These are phyloP conservation scores for Ia io DNA, from an alignment of 2,113 vertebrate species.

Conservation along the genomic window DNA sequence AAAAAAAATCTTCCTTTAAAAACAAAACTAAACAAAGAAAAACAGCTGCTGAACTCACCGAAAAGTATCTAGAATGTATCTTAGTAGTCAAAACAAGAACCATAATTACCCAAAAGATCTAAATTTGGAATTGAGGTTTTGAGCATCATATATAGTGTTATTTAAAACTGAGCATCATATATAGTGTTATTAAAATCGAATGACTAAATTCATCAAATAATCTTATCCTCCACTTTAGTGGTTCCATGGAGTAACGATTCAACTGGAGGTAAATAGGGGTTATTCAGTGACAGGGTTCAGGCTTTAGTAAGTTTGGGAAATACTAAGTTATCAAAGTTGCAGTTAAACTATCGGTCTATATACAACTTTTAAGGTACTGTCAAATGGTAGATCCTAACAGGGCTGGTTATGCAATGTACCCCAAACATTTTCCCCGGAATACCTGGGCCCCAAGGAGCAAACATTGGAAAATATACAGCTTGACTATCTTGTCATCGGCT, in stretches of 20 bases:
- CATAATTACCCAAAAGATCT: background rate
- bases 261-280: background rate
- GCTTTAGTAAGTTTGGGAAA: background rate
- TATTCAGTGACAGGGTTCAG: background rate
- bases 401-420: background rate
- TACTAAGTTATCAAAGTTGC: background rate
- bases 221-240: background rate
- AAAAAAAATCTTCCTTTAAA: background rate
- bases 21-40: background rate
- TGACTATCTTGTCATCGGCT: background rate
- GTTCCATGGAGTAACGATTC: background rate
- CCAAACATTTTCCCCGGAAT: background rate
- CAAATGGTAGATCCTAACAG: background rate
- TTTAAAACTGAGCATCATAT: background rate
- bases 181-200: background rate
- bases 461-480: background rate
- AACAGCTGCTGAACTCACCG: background rate
- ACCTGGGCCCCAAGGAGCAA: background rate
- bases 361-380: background rate
- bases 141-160: background rate
- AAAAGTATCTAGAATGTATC: background rate
- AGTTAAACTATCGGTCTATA: background rate
- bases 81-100: conserved; percentile 9
- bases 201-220: background rate
- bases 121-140: conserved; percentile 13